Base-by-base conservation (phyloP, 92 coral and sea anemone species). In the Parazoanthus darwini region DNA sequence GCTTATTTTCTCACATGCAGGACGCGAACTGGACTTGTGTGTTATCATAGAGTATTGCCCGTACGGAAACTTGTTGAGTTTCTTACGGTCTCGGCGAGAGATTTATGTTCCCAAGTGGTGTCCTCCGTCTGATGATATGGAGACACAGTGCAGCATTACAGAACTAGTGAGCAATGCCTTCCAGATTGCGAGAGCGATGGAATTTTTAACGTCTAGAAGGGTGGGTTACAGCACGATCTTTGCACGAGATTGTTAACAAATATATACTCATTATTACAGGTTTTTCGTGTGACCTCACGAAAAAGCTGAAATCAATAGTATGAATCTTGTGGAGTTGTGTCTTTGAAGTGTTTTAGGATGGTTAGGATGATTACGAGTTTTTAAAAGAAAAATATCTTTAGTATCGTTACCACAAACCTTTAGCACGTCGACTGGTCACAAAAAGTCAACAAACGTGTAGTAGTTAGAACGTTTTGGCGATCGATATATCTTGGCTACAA, bases 161-260 rank as follows among this genome's bases (percentile, higher is more conserved):
- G 96, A 93, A 37, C 88, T 96, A 2, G 93, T 96, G 71, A 93
- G 95, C 88, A 89, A 93, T 85, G 95, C 98, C 42, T 94, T 89
- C 85, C 98, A 96, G 84, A 92, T 96, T 63, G 98, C 98, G 29
- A 91, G 96, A 80, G 98, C 94, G 79, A 96, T 96, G 98, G 98
- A 96, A 36, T 96, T 96, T 82, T 91, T 96, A 38, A 84, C 91
- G 26, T 93, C 98, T 38, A 87, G 98, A 89, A 86, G 91, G 95
- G 98, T 96, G 70, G 88, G 85, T 8, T 29, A 36, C 80, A 9
- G 63, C 70, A 54, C 6, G n/a, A 71, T 22, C 25, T 23, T 14
- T 50, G 33, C 33, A 35, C 43, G 11, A 26, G 26, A 22, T 35
- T 42, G 38, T 20, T 37, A 78, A 8, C 4, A 35, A 37, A n/a